Evolutionary conservation across 2,797 vertebrate species (phyloP), one percentile per base, ranked within the genome.

Genomic region (Jordanella pulchra): DNA sequence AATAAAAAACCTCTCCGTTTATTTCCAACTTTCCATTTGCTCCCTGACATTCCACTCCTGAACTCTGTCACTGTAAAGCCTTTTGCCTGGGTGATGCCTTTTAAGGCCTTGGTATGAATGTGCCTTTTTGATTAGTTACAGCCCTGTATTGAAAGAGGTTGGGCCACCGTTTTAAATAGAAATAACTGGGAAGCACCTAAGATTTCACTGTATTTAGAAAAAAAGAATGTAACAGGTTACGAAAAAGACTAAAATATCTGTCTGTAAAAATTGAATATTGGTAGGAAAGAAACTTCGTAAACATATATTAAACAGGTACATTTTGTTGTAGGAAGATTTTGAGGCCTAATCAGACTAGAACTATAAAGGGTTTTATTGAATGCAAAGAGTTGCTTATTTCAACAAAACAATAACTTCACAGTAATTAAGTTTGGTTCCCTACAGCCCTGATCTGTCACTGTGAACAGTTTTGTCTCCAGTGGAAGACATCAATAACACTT

Each of bases 111-210:
- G 67, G 75, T 86, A 87, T 89, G 85, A 90, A 89, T 87, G 91
- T 92, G 90, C 91, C 91, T 93, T 92, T 89, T 82, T 63, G 79
- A 70, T 82, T 9, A 86, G 78, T 86, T 75, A 50, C 30, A 30
- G 39, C 53, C 47, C 53, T 56, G 50, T 76, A 35, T 58, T 66
- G 14, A 58, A 58, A 66, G 50, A 66, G 39, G 53, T 58, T 51
- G 53, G 25, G 61, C 69, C 60, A 65, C 39, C 2, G 3, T 45
- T 25, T 28, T 21, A 69, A 69, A n/a, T 25, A 14, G 28, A 64
- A 47, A 30, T 12, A 7, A 25, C 28, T 47, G 14, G 32, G 32
- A 55, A 23, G 32, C 32, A 42, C 5, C n/a, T 4, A 54, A 15
- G 7, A 25, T 27, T 47, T 9, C 0, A 32, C 45, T 48, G 15